A percentile compares a stretch with the other conserved stretches of the same genome.
Conservation (phyloP, 2,888 invertebrate genomes). For the Hipparchia sbordonii region DNA sequence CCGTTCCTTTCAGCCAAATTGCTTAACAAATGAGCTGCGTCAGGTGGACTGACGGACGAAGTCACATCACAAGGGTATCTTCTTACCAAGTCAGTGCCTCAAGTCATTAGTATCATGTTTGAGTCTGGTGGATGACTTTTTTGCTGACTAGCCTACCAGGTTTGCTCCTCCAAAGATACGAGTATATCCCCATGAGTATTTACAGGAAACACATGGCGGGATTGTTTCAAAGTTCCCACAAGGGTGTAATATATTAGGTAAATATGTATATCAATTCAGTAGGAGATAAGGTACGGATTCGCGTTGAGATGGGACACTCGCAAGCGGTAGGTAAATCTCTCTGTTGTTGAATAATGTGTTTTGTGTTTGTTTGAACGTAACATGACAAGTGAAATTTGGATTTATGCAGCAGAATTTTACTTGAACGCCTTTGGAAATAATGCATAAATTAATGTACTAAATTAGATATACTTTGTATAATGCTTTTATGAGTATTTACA, state of each 20-base stretch:
- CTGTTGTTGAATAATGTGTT: constrained; percentile 15
- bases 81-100: no score
- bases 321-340: constrained; percentile 13
- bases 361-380: neutral
- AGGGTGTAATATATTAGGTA: neutral
- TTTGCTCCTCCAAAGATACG: no score
- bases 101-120: no score
- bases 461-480: no score
- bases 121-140: no score
- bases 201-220: neutral
- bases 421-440: neutral
- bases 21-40: no score
- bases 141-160: no score
- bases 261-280: neutral
- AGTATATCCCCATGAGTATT: neutral
- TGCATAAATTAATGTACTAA: neutral
- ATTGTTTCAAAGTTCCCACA: constrained; percentile 4
- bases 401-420: neutral
- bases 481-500: no score
- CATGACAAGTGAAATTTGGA: neutral
- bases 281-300: constrained; percentile 11
- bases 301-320: constrained; percentile 5
- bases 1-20: no score
- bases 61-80: no score
- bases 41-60: no score